Evolutionary conservation across 2,113 vertebrate species (phyloP), one percentile per base, ranked within the genome.

Genomic region (Narcine bancroftii): DNA sequence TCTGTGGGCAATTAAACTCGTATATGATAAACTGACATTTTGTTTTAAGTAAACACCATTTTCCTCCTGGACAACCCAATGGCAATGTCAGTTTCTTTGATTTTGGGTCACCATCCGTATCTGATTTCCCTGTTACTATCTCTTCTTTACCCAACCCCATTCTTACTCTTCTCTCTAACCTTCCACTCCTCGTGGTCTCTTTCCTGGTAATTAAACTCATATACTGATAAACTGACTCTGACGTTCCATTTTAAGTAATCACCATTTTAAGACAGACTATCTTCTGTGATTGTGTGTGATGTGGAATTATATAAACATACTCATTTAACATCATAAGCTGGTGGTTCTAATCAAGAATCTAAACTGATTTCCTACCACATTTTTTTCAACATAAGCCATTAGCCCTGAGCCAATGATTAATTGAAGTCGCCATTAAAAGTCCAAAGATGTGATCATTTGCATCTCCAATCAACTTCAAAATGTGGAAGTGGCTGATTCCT

Each of bases 391-490:
- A 26, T 15, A 42, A 91, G 65, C 36, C 65, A 91, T 71, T 91
- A 69, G 36, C 39, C 69, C 33, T 15, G 24, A 69, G 65, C 65
- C 65, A 17, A 42, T 69, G 63, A 91, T 91, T 91, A 91, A 91
- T 47, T 39, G 6, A 42, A 91, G 36, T 65, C 39, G 47, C 89
- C 42, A 69, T 69, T 65, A 69, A 33, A 91, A 91, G 63, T 91
- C 87, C 89, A 91, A 69, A 47, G 24, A 7, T 65, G 45, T 69
- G 89, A 91, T 91, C 89, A 91, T 91, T 91, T 69, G 42, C 89
- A 71, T 91, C 65, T 21, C 10, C 56, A 39, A 69, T 29, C 63
- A 29, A 69, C 63, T 39, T 89, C 85, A 89, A 89, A 65, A 56
- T n/a, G 21, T 24, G 13, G 24, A 26, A 71, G 24, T 42, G 47